Evolutionary conservation across 2,888 invertebrate genomes (phyloP), one percentile per base, ranked within the genome.

Genomic region (Diarsia brunnea): DNA sequence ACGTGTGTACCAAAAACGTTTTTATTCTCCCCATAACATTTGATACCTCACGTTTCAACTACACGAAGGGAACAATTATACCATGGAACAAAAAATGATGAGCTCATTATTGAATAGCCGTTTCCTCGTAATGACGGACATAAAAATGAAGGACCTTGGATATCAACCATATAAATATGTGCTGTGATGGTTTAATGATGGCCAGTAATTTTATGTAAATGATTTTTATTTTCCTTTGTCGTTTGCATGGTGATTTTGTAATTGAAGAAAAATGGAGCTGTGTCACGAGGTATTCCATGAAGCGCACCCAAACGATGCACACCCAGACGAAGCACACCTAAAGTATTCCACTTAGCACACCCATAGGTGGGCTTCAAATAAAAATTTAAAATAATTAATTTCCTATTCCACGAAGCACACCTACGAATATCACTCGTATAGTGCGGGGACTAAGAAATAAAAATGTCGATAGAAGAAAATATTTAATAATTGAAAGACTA

Each of bases 71-170:
- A 74, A 73, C 77, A 76, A 78, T 80, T 84, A 86, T 49, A 63
- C 75, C 67, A 58, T 63, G n/a, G 78, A 69, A 84, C 87, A 67
- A 84, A 84, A 80, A 82, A 63, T 49, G 60, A 83, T 79, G 72
- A 77, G 78, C 81, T 79, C 81, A 73, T n/a, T n/a, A 81, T 82
- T 81, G 75, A 79, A 75, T 53, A 63, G 75, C 58, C 60, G 84
- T 83, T 91, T 89, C 90, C 89, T 90, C 63, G 82, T 89, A 81
- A 68, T 73, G 65, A 38, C 27, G 73, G 69, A 51, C 78, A 83
- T 83, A 73, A 79, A 78, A 80, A 81, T 85, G 87, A 89, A 88
- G 89, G 80, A 79, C 87, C 87, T 87, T 84, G 69, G 38, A 60
- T 8, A 68, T 49, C 38, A 49, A 67, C 74, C 31, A 27, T 68